A percentile compares a stretch with the other conserved stretches of the same genome.
These are phyloP conservation scores for Aphaenogaster rudis DNA, from an alignment of 1,140 invertebrate genomes.

Conservation along the genomic window DNA sequence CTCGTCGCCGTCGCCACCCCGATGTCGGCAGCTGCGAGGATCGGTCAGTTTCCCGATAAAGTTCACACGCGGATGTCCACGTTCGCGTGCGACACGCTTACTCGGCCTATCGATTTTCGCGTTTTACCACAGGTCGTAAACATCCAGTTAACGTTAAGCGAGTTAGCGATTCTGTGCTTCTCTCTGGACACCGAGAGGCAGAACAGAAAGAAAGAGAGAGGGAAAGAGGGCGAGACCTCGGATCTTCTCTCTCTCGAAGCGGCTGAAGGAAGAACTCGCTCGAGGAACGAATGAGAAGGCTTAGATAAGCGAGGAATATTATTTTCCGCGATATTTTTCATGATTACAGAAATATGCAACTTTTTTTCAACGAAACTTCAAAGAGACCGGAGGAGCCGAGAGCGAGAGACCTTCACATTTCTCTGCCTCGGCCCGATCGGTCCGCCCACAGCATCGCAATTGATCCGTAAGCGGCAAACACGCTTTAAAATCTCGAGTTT, in stretches of 20 bases:
- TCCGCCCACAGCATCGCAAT: conserved; percentile 5
- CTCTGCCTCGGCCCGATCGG: not conserved
- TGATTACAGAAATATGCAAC: not conserved
- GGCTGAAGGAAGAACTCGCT: not conserved
- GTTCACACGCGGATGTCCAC: conserved; percentile 17
- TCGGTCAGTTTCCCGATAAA: conserved; percentile 26
- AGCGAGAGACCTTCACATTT: not conserved
- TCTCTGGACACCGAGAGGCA: not conserved
- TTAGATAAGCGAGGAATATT: not conserved
- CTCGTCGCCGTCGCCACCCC: not conserved
- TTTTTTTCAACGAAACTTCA: not conserved
- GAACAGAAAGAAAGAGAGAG: not conserved
- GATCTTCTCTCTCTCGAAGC: not conserved
- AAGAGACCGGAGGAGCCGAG: not conserved
- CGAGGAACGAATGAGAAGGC: no score
- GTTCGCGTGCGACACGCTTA: conserved; percentile 15
- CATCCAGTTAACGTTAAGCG: conserved; percentile 8
- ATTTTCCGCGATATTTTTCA: not conserved
- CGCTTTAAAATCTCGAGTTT: conserved; percentile 56
- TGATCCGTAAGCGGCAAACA: conserved; percentile 27
- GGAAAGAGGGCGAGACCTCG: not conserved
- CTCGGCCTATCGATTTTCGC: conserved; percentile 41
- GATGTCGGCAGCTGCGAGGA: not conserved
- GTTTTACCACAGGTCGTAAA: conserved; percentile 21
- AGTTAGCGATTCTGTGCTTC: not conserved